phyloP scores from a whole-genome alignment of 2,888 invertebrate species.

The Coenonympha arcania region DNA sequence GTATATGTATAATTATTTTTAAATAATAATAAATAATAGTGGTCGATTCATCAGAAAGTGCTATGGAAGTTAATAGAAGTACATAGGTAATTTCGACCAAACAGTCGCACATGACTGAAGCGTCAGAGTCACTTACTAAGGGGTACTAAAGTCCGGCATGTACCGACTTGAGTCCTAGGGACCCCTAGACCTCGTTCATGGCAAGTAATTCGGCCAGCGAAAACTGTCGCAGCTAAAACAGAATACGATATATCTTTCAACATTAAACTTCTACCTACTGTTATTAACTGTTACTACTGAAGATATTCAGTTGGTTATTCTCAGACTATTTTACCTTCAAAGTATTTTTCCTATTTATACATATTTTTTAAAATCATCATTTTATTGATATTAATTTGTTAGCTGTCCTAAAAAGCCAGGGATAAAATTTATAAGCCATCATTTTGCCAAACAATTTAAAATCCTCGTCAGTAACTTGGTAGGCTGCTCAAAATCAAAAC shows the following conservation, averaged over 20 bases:
- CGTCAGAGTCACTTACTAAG: constrained; percentile 63
- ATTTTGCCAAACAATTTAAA: background rate
- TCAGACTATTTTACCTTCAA: background rate
- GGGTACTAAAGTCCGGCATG: constrained; percentile 47
- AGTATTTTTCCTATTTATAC: background rate
- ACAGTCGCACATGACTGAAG: constrained; percentile 41
- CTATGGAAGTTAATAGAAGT: constrained; percentile 47
- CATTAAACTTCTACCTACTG: background rate
- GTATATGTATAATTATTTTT: too few relatives aligned
- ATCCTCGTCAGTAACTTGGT: background rate
- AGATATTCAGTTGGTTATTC: background rate
- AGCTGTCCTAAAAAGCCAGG: background rate
- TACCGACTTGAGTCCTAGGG: constrained; percentile 32
- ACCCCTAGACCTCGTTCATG: constrained; percentile 61
- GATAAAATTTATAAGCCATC: background rate
- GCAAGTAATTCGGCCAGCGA: constrained; percentile 67
- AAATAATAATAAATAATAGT: too few relatives aligned
- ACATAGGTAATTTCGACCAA: constrained; percentile 41
- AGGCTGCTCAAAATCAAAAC: background rate
- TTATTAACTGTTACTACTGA: background rate
- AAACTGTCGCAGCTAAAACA: constrained; percentile 71
- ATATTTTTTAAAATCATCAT: background rate
- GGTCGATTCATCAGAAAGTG: constrained; percentile 16
- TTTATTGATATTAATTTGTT: constrained; percentile 4
- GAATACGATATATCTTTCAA: constrained; percentile 42